Base-by-base conservation (phyloP, 2,888 invertebrate species). In the Caenorhabditis zanzibari region DNA sequence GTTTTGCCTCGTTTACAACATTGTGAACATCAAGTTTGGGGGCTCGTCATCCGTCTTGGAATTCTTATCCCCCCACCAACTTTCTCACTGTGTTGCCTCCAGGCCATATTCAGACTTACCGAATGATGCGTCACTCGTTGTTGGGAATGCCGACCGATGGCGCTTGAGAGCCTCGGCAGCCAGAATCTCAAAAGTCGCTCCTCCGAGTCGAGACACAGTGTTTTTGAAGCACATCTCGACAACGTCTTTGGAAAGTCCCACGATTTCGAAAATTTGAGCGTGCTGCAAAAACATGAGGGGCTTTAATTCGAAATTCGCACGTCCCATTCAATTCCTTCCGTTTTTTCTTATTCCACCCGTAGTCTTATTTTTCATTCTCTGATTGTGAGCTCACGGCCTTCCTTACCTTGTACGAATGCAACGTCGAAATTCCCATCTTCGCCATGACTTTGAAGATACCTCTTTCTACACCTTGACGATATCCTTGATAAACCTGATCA, bases 201-300 rank as follows among this genome's bases (percentile, higher is more conserved):
- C 99, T 85, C 98, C 96, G 87, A 95, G 94, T 47, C 95, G 94
- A 7, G 95, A 95, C 1, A 95, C 94, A 0, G 95, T 95, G 56
- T 95, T 95, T 93, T 94, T 96, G 94, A 99, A 99, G 93, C 98
- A 98, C 91, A 96, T 96, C 79, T 97, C 96, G 82, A 99, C 95
- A 0, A 99, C 96, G 91, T 98, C 97, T 81, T 95, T 95, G 49
- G 96, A 95, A 61, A 99, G 93, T 0, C 99, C 99, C 12, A 99
- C 97, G 0, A 98, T 98, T 93, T 99, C 99, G 92, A 99, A 99
- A 90, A 99, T 99, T 94, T 99, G 99, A 0, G 99, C 99, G 85
- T 97, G 96, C 93, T 94, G 88, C 32, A 91, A 82, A 76, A 66
- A 35, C 41, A 75, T 14, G 35, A 16, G 32, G 66, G 26, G 19